Evolutionary conservation across 2,113 vertebrate genomes (phyloP), one percentile per base, ranked within the genome.

Genomic region (Clinocottus analis): DNA sequence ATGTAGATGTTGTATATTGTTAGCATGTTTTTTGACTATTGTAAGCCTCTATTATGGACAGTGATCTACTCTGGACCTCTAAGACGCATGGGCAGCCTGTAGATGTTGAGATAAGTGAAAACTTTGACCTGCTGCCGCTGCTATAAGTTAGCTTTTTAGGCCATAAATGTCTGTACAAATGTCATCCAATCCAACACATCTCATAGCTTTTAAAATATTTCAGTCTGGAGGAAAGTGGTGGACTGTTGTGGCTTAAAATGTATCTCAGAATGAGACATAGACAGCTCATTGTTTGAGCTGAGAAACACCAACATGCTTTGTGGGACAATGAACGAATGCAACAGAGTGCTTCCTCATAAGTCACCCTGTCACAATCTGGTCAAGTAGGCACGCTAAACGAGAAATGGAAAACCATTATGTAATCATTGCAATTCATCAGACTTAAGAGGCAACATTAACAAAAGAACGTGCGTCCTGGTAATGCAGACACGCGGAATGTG

Each of bases 401-500:
- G 60, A 29, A 33, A 49, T 33, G 9, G 19, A 74, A 77, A 75
- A 68, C 25, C 17, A 64, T 72, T 65, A 69, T 39, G 43, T 73
- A 74, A 45, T 65, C 27, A 49, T 72, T 70, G 59, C 74, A 60
- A 25, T 70, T 62, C 43, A 29, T 77, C 8, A 1, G 4, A 80
- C 73, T 90, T 67, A 61, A 61, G 53, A 59, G 77, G 55, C 49
- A 76, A 31, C 39, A 37, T 70, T 56, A 71, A 61, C 33, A 72
- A 66, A 82, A 62, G 31, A 59, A 72, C 19, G 63, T 17, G 61
- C 66, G 49, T 79, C 33, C 63, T 71, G 49, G 72, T 72, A 77
- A 85, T 66, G 47, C 8, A 71, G 79, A 84, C 29, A 29, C 11
- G 47, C 43, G 78, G 77, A 90, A 90, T 89, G 75, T 82, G 83